A percentile compares a stretch with the other conserved stretches of the same genome.
Conservation (phyloP, 1,140 invertebrate genomes). For the Drosophila varians region DNA sequence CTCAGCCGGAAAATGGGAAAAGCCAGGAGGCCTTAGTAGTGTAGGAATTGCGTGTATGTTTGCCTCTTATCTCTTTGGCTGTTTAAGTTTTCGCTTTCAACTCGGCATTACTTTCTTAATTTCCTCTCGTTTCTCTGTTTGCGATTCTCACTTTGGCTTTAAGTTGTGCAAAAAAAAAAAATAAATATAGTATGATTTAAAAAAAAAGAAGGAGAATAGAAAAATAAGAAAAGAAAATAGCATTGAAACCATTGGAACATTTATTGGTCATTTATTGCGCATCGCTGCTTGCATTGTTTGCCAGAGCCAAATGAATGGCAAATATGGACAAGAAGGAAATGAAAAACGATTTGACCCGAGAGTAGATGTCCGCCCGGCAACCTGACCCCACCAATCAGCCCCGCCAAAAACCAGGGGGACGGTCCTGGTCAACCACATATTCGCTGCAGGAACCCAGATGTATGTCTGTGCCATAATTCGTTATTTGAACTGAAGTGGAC, state of each 20-base stretch:
- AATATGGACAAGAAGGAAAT: constrained; percentile 55
- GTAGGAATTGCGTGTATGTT: constrained; percentile 47
- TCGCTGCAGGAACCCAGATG: neutral
- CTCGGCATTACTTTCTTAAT: constrained; percentile 49
- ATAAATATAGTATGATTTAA: neutral
- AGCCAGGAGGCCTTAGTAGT: constrained; percentile 15
- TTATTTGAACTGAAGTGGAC: constrained; percentile 20
- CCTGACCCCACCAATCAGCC: constrained; percentile 7
- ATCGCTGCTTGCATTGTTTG: constrained; percentile 46
- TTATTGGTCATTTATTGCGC: constrained; percentile 58
- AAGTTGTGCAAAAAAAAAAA: constrained; percentile 3
- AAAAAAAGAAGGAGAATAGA: neutral
- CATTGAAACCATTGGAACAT: constrained; percentile 49
- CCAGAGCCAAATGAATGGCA: constrained; percentile 60
- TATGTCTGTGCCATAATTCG: constrained; percentile 49
- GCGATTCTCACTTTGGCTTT: constrained; percentile 46
- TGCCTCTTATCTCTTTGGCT: constrained; percentile 49
- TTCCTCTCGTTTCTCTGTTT: constrained; percentile 37
- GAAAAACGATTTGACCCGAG: constrained; percentile 47
- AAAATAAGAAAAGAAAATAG: neutral
- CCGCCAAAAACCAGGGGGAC: constrained; percentile 1
- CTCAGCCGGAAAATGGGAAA: constrained; percentile 17
- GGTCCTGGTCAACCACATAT: constrained; percentile 1
- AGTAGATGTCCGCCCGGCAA: constrained; percentile 3
- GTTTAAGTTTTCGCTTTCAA: constrained; percentile 55